Base-by-base conservation (phyloP, 2,797 vertebrate species). In the Myotis findleyi region DNA sequence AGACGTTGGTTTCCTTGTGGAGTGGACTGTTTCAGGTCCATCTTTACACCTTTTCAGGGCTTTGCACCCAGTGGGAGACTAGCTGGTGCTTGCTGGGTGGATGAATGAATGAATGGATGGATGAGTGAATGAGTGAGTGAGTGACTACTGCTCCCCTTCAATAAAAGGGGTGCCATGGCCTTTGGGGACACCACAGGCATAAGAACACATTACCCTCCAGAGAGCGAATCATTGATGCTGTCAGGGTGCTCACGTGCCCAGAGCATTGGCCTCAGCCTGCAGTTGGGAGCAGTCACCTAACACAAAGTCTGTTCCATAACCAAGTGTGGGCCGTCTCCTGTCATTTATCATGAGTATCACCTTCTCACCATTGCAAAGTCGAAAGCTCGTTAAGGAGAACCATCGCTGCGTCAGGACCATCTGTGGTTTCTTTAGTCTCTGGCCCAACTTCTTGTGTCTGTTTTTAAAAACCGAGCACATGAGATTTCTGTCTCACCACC, bases 11-110 rank as follows among this genome's bases (percentile, higher is more conserved):
- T 88, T 69, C 30, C 59, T 6, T 18, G 64, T 49, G 25, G 10
- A 0, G 0, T n/a, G 36, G 49, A 27, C 62, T 21, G 7, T 8
- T 12, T 51, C 9, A 4, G 7, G n/a, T 16, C 30, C 7, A 16
- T 59, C 47, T 53, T 80, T 66, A 30, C 12, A 2, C 4, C 12
- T 53, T 30, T 38, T 12, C 9, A 16, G n/a, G 14, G 23, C 49
- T 89, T 84, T 53, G 44, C 13, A 14, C 44, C 11, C 49, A 6
- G 16, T 12, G 7, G n/a, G 53, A 47, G 38, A 36, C 36, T 12
- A 62, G 25, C 13, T 9, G 2, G 0, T 21, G 12, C 55, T 73
- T 77, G 23, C 16, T 18, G 33, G 72, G 51, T 30, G 72, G 44
- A n/a, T 30, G 41, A 38, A 38, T 38, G 38, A 38, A 38, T 38